Evolutionary conservation across 2,113 vertebrate species (phyloP).

Genomic region (Neotragus moschatus): DNA sequence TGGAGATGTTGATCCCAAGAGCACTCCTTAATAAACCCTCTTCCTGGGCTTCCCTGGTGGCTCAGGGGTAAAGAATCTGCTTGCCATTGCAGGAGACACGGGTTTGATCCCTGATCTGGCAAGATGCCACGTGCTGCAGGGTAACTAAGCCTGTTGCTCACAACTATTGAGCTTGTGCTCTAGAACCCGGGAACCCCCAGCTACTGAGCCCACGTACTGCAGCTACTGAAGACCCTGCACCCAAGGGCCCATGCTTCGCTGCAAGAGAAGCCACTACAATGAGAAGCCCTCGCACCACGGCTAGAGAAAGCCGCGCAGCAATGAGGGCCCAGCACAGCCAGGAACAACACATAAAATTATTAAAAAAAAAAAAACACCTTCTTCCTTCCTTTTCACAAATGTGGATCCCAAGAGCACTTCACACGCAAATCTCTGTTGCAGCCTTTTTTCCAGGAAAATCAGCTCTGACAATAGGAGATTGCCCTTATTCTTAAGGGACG

Average conservation of each 20-base stretch:
- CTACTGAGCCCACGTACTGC: neutral
- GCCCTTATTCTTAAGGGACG: neutral
- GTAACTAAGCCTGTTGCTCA: neutral
- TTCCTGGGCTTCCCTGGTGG: neutral
- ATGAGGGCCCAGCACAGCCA: neutral
- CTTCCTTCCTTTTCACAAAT: neutral
- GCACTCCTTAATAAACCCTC: neutral
- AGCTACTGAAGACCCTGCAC: neutral
- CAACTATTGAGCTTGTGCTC: neutral
- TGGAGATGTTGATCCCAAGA: neutral
- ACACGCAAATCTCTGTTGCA: neutral
- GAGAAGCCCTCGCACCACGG: neutral
- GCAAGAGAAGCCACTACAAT: neutral
- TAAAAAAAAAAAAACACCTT: neutral
- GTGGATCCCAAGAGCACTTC: neutral
- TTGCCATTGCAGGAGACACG: neutral
- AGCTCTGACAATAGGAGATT: neutral
- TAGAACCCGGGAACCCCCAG: neutral
- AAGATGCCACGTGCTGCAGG: neutral
- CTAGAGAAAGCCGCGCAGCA: neutral
- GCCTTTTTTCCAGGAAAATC: neutral
- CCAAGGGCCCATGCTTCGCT: accelerated
- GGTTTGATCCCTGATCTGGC: neutral
- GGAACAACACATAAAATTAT: neutral
- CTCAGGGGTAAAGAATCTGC: neutral